phyloP scores from a whole-genome alignment of 2,888 invertebrate species.

The Calliphora vomitoria region DNA sequence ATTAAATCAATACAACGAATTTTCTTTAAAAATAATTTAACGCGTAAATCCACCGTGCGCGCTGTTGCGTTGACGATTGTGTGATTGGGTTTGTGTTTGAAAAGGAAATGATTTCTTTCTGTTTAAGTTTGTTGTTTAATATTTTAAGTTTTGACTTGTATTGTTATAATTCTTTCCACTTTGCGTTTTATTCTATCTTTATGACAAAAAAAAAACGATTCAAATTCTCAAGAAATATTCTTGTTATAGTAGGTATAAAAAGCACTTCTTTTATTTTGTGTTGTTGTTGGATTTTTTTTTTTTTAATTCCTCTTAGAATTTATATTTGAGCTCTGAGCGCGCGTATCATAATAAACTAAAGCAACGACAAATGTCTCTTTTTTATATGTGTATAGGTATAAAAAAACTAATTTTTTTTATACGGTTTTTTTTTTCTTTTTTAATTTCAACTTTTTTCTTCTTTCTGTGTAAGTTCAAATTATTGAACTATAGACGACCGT shows the following conservation, averaged over 20 bases:
- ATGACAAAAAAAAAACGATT: constrained; percentile 13
- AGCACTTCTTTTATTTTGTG: constrained; percentile 17
- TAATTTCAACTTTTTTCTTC: not conserved
- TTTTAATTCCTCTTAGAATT: constrained; percentile 25
- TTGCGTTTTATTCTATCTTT: constrained; percentile 37
- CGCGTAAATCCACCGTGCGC: constrained; percentile 21
- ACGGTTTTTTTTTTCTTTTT: too few species aligned
- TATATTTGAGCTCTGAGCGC: constrained; percentile 60
- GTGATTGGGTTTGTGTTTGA: constrained; percentile 58
- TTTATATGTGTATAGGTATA: constrained; percentile 17
- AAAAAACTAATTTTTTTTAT: constrained; percentile 25
- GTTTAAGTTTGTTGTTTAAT: constrained; percentile 41
- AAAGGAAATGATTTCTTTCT: constrained; percentile 62
- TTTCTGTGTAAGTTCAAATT: constrained; percentile 19
- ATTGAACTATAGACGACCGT: constrained; percentile 64
- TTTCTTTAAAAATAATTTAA: not conserved
- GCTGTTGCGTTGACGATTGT: constrained; percentile 26
- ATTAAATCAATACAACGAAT: not conserved
- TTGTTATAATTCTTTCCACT: constrained; percentile 38
- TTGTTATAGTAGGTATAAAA: constrained; percentile 20
- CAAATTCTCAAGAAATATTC: constrained; percentile 34
- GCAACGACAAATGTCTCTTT: constrained; percentile 54
- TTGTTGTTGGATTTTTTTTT: not conserved
- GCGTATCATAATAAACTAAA: constrained; percentile 49
- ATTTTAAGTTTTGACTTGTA: constrained; percentile 43